A percentile compares a stretch with the other conserved stretches of the same genome.
phyloP scores from a whole-genome alignment of 2,113 vertebrate species.

The Indicator indicator region DNA sequence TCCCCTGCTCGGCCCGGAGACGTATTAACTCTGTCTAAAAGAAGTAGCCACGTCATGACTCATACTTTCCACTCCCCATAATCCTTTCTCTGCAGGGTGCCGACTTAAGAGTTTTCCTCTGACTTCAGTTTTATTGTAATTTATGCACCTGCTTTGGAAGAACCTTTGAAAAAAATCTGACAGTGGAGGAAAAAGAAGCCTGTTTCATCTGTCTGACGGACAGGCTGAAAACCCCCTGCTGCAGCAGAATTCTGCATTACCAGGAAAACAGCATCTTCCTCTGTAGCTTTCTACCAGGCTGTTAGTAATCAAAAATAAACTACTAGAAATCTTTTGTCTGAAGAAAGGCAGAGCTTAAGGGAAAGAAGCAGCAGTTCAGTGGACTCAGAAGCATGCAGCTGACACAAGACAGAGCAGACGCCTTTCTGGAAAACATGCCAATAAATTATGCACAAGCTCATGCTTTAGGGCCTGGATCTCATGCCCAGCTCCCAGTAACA shows the following conservation, averaged over 20 bases:
- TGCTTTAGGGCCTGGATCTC: fast-evolving
- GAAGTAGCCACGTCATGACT: constrained; percentile 56
- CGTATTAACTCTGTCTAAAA: constrained; percentile 36
- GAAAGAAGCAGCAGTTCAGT: constrained; percentile 20
- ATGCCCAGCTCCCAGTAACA: neutral
- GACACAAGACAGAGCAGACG: constrained; percentile 31
- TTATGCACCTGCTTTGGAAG: constrained; percentile 68
- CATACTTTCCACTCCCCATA: constrained; percentile 69
- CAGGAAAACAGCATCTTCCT: neutral
- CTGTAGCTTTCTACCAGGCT: neutral
- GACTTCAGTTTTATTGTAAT: constrained; percentile 60
- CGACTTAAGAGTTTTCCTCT: constrained; percentile 57
- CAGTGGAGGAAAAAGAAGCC: constrained; percentile 1
- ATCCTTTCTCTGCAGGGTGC: constrained; percentile 49
- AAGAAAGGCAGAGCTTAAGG: constrained; percentile 13
- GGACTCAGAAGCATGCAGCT: neutral
- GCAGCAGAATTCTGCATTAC: neutral
- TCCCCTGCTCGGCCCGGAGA: constrained; percentile 10
- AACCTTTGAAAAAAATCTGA: constrained; percentile 56
- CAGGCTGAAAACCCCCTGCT: neutral
- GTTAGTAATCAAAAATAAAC: constrained; percentile 28
- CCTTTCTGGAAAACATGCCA: neutral
- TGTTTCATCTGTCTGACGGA: constrained; percentile 19
- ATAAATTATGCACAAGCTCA: neutral
- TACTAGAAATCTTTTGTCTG: constrained; percentile 27